Evolutionary conservation across 2,113 vertebrate species (phyloP).

Genomic region (Bungarus multicinctus): DNA sequence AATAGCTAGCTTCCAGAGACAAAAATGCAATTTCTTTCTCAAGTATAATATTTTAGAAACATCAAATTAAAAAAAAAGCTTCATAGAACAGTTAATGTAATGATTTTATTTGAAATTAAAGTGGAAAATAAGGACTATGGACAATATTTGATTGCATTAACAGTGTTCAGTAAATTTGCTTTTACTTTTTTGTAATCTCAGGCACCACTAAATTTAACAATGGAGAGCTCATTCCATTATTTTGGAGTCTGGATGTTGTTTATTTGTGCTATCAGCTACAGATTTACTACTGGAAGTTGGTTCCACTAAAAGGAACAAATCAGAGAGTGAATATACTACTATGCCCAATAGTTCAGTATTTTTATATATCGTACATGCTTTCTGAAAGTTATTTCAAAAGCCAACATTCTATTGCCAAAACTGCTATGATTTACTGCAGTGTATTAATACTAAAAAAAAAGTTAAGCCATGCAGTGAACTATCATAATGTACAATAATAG

Average conservation of each 20-base stretch:
- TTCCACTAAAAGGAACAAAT: neutral
- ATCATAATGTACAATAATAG: constrained; percentile 57
- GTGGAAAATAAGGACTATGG: constrained; percentile 9
- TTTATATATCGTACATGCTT: constrained; percentile 58
- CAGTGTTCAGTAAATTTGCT: neutral
- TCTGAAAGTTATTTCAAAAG: constrained; percentile 54
- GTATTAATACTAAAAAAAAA: constrained; percentile 52
- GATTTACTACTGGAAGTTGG: neutral
- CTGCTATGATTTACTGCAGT: constrained; percentile 40
- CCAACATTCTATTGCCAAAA: constrained; percentile 45
- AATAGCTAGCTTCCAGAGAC: neutral
- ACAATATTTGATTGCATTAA: neutral
- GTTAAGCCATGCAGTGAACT: constrained; percentile 50
- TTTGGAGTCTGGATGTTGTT: constrained; percentile 14
- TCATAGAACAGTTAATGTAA: neutral
- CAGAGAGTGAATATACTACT: neutral
- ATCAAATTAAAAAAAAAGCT: neutral
- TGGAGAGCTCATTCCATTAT: constrained; percentile 21
- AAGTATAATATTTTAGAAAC: constrained; percentile 25
- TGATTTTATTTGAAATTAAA: constrained; percentile 28
- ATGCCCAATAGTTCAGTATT: constrained; percentile 13
- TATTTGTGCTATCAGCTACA: neutral
- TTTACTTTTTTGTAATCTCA: neutral
- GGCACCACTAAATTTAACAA: constrained; percentile 24
- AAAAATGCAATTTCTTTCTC: constrained; percentile 37